phyloP scores from a whole-genome alignment of 2,797 vertebrate species.

The Petrocephalus schoutedeni region DNA sequence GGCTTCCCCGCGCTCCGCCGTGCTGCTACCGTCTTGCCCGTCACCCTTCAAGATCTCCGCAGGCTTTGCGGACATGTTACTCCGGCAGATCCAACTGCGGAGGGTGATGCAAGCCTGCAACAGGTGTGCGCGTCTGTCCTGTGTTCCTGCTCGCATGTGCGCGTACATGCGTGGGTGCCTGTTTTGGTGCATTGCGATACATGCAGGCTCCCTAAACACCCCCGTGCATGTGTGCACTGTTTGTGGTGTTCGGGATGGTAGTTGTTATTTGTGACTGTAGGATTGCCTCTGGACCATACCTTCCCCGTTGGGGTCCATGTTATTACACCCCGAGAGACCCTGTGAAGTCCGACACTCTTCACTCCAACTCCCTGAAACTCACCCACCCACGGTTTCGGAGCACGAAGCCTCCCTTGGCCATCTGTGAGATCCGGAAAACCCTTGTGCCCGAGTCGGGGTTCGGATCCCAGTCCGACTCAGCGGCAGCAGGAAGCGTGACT shows the following conservation, averaged over 20 bases:
- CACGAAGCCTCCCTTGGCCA: constrained; percentile 66
- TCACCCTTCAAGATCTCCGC: not conserved
- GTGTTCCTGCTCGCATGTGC: constrained; percentile 28
- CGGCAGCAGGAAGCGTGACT: not conserved
- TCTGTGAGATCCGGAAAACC: constrained; percentile 76
- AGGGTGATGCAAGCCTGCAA: not conserved
- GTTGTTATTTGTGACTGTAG: constrained; percentile 55
- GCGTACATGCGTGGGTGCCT: constrained; percentile 41
- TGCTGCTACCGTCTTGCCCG: not conserved
- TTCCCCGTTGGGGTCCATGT: constrained; percentile 71
- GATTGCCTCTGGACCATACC: constrained; percentile 67
- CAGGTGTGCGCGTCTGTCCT: not conserved
- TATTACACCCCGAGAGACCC: constrained; percentile 52
- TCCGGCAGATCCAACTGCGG: not conserved
- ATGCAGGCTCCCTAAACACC: constrained; percentile 67
- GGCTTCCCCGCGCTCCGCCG: not conserved
- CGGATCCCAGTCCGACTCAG: constrained; percentile 59
- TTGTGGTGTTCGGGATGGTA: constrained; percentile 63
- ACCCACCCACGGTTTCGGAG: constrained; percentile 52
- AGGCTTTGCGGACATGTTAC: not conserved
- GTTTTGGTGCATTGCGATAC: constrained; percentile 65
- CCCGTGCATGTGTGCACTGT: constrained; percentile 62
- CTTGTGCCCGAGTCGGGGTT: constrained; percentile 72
- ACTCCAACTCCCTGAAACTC: constrained; percentile 10
- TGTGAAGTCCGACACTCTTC: constrained; percentile 25